Evolutionary conservation across 2,888 invertebrate species (phyloP).

Genomic region (Pseudanteris insignis): DNA sequence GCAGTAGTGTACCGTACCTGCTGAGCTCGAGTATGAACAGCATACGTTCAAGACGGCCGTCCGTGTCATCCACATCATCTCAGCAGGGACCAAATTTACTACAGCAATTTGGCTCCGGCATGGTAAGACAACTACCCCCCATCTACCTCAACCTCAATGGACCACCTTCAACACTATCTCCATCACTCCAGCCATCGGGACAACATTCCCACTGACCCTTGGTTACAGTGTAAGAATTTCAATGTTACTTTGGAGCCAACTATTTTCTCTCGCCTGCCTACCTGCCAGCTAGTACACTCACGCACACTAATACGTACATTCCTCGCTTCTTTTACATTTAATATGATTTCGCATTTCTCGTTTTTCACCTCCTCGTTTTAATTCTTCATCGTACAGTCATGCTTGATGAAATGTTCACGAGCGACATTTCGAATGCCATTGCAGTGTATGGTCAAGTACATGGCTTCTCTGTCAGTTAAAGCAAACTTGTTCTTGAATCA

Average conservation of each 20-base stretch:
- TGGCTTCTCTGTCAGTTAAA: constrained; percentile 28
- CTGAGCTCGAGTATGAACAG: constrained; percentile 82
- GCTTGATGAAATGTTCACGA: constrained; percentile 23
- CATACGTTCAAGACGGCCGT: constrained; percentile 78
- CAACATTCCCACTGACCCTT: constrained; percentile 68
- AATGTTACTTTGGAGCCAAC: constrained; percentile 56
- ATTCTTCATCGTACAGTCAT: constrained; percentile 38
- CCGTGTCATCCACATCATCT: constrained; percentile 75
- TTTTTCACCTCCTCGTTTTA: constrained; percentile 42
- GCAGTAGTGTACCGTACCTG: constrained; percentile 87
- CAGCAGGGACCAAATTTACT: constrained; percentile 79
- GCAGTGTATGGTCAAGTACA: constrained; percentile 33
- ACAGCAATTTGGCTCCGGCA: constrained; percentile 90
- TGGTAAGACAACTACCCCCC: constrained; percentile 86
- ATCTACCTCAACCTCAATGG: constrained; percentile 76
- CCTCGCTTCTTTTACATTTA: constrained; percentile 28
- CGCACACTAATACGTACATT: too few relatives aligned
- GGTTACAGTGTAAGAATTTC: constrained; percentile 68
- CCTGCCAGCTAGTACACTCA: constrained; percentile 47
- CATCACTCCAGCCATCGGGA: constrained; percentile 68
- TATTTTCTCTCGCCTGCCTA: constrained; percentile 39
- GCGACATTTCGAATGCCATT: constrained; percentile 26
- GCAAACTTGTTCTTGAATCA: constrained; percentile 22
- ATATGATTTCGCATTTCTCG: constrained; percentile 17
- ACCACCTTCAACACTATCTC: constrained; percentile 66